Evolutionary conservation across 1,140 invertebrate genomes (phyloP).

Genomic region (Camponotus pennsylvanicus): DNA sequence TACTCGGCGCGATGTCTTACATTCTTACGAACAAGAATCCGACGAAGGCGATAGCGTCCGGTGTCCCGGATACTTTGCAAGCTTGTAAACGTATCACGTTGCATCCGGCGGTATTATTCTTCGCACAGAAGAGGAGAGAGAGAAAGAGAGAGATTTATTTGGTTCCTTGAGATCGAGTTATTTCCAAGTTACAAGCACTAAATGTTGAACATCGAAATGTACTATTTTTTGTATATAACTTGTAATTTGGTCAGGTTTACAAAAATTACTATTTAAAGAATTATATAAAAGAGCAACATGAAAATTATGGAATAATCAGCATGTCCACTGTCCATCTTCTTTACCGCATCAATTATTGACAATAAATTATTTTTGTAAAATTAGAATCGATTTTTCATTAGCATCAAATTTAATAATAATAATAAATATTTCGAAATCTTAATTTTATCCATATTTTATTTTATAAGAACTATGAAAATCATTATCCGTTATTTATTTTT

Average conservation of each 20-base stretch:
- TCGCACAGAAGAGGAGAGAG: not conserved
- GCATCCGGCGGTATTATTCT: constrained; percentile 41
- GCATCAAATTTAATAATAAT: not conserved
- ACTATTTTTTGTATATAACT: not conserved
- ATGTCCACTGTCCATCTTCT: too few relatives aligned
- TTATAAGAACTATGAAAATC: not conserved
- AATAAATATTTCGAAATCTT: not conserved
- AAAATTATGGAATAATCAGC: too few relatives aligned
- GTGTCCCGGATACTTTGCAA: constrained; percentile 45
- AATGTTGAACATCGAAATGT: constrained; percentile 16
- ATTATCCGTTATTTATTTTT: not conserved
- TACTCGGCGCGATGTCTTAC: constrained; percentile 47
- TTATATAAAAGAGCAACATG: not conserved
- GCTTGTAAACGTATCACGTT: constrained; percentile 54
- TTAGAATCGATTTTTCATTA: not conserved
- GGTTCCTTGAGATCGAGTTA: constrained; percentile 4
- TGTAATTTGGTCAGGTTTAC: not conserved
- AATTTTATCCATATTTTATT: constrained; percentile 8
- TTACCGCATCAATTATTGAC: not conserved
- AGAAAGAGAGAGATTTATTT: constrained; percentile 47
- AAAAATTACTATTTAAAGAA: not conserved
- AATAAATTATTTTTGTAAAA: not conserved
- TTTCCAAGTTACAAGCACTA: not conserved
- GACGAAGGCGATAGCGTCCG: constrained; percentile 42
- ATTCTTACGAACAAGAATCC: constrained; percentile 53